A percentile compares a stretch with the other conserved stretches of the same genome.
Evolutionary conservation across 2,888 invertebrate genomes (phyloP).

Genomic region (Cynaeus angustus): DNA sequence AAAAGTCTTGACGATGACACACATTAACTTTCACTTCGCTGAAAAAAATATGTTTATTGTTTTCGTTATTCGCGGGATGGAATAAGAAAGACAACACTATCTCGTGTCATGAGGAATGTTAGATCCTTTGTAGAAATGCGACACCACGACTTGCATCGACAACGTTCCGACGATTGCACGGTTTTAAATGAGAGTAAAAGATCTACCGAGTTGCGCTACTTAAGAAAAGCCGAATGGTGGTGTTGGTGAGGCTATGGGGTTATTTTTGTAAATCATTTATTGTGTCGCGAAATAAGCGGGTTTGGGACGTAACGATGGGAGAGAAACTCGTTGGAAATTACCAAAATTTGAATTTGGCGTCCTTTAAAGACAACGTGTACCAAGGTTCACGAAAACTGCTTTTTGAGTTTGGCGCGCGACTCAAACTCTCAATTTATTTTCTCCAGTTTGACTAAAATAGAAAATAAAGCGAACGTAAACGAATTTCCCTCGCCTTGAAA

Average conservation of each 20-base stretch:
- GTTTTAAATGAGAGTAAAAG: conserved; percentile 28
- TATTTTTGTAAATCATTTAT: conserved; percentile 43
- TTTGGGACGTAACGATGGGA: too few species aligned
- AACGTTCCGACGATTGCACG: conserved; percentile 27
- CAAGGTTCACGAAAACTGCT: too few species aligned
- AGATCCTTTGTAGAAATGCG: not conserved
- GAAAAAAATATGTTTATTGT: too few species aligned
- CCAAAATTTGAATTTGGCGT: too few species aligned
- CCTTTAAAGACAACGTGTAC: too few species aligned
- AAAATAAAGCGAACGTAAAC: conserved; percentile 9
- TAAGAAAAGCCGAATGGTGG: conserved; percentile 23
- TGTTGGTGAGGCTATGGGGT: conserved; percentile 23
- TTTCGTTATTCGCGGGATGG: too few species aligned
- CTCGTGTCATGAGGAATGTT: not conserved
- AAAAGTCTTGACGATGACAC: conserved; percentile 27
- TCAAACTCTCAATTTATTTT: too few species aligned
- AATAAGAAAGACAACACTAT: not conserved
- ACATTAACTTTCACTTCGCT: too few species aligned
- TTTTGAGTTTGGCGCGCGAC: too few species aligned
- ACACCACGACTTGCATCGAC: conserved; percentile 13
- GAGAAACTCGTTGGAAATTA: too few species aligned
- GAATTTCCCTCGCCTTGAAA: not conserved
- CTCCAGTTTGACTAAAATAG: too few species aligned
- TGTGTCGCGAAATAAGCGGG: not conserved
- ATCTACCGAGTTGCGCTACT: conserved; percentile 34